These are phyloP conservation scores for Charaxes varanes DNA, from an alignment of 1,140 invertebrate species.

Conservation along the genomic window DNA sequence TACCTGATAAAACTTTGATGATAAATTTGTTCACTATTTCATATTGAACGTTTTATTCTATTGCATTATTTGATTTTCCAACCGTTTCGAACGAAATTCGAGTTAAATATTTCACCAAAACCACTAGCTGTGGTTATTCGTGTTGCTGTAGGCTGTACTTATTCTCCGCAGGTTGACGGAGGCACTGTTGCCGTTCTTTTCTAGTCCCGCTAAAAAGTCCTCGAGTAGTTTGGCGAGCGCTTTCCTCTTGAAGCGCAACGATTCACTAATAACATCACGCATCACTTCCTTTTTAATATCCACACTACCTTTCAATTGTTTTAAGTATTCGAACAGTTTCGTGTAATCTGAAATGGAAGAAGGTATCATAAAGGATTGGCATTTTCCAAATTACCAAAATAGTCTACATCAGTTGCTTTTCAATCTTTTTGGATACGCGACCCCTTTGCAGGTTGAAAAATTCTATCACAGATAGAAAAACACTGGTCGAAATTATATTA, in stretches of 20 bases:
- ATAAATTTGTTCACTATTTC: conserved; percentile 6
- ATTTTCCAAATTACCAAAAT: too few species aligned
- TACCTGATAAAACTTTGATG: too few species aligned
- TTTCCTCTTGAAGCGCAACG: conserved; percentile 81
- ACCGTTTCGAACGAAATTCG: too few species aligned
- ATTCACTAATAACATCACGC: conserved; percentile 81
- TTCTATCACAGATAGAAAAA: too few species aligned
- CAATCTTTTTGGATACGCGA: too few species aligned
- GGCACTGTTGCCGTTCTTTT: conserved; percentile 68
- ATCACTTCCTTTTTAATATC: conserved; percentile 77
- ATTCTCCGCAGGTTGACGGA: conserved; percentile 48
- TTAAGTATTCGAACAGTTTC: conserved; percentile 77
- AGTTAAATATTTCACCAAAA: conserved; percentile 3
- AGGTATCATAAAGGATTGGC: not conserved
- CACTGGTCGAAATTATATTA: too few species aligned
- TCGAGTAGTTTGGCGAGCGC: conserved; percentile 76
- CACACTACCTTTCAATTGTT: conserved; percentile 76
- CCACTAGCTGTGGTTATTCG: conserved; percentile 58
- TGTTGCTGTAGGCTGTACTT: conserved; percentile 32
- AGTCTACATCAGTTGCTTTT: too few species aligned
- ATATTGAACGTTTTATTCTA: conserved; percentile 7
- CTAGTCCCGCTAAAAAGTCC: conserved; percentile 65
- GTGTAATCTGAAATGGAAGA: conserved; percentile 77
- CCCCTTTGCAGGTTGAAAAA: too few species aligned
- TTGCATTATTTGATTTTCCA: too few species aligned